Percentiles rank a stretch among this genome's conserved stretches.
Evolutionary conservation across 2,113 vertebrate species (phyloP).

Genomic region (Dendrocopos noguchii): DNA sequence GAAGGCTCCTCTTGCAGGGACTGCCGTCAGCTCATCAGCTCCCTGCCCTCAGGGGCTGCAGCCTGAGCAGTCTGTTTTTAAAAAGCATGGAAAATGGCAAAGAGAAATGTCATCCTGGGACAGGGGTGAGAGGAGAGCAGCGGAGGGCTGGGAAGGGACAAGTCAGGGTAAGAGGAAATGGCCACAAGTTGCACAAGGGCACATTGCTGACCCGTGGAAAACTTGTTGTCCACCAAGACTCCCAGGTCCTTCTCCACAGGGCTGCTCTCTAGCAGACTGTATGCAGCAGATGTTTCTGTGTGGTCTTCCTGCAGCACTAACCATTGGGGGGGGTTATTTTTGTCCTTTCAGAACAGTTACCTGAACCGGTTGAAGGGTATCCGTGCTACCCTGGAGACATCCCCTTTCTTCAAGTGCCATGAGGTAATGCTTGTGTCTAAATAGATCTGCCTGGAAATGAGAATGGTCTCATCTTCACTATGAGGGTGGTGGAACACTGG

Average conservation of each 20-base stretch:
- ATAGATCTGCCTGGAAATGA: neutral
- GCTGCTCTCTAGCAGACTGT: no score
- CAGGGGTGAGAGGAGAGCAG: neutral
- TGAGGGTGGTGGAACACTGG: no score
- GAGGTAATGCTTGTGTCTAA: slow-evolving; percentile 80
- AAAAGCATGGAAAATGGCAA: neutral
- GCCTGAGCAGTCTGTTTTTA: neutral
- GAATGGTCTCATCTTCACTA: neutral
- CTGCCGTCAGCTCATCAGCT: neutral
- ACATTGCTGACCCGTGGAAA: no score
- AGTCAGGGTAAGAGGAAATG: no score
- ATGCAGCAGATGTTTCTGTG: neutral
- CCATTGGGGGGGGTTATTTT: neutral
- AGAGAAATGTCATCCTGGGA: neutral
- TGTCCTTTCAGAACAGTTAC: slow-evolving; percentile 83
- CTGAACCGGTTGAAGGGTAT: slow-evolving; percentile 88
- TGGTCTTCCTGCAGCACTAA: neutral
- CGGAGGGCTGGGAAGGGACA: neutral
- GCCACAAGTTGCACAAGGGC: no score
- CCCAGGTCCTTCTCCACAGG: no score
- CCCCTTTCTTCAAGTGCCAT: slow-evolving; percentile 93
- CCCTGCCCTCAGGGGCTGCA: neutral
- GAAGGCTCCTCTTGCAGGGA: neutral
- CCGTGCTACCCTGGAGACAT: slow-evolving; percentile 85
- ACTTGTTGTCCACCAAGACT: no score